phyloP scores from a whole-genome alignment of 2,888 invertebrate species.

The Pilophorus perplexus region DNA sequence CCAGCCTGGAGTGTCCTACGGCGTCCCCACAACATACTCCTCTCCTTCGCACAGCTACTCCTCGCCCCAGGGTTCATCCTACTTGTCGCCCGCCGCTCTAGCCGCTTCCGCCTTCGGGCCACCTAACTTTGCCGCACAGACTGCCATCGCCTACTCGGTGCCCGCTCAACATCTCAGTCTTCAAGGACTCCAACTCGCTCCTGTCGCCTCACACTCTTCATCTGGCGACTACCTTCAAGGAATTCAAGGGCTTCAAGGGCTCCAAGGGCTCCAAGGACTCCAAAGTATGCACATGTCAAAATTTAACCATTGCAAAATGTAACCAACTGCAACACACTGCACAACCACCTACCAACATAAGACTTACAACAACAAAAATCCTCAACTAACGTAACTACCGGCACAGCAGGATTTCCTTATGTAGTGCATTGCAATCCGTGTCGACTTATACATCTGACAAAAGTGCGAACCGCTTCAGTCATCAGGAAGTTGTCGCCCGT shows the following conservation, averaged over 20 bases:
- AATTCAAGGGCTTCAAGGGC: no score
- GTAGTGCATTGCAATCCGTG: no score
- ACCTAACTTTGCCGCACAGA: constrained; percentile 10
- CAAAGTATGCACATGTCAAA: no score
- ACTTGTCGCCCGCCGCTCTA: neutral
- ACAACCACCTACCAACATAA: no score
- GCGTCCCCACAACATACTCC: neutral
- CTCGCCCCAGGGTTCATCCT: neutral
- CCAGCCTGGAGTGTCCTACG: neutral
- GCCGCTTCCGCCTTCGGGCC: neutral
- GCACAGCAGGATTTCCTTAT: no score
- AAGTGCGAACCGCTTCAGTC: no score
- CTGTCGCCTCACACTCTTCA: constrained; percentile 8
- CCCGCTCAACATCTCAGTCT: constrained; percentile 9
- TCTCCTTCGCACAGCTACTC: neutral
- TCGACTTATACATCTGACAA: no score
- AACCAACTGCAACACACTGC: no score
- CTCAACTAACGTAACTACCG: no score
- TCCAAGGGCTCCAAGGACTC: neutral
- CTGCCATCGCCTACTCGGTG: constrained; percentile 13
- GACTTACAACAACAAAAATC: no score
- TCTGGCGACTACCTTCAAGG: constrained; percentile 9
- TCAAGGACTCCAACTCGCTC: constrained; percentile 13
- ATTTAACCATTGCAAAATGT: no score
- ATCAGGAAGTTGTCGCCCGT: no score